A percentile compares a stretch with the other conserved stretches of the same genome.
These are phyloP conservation scores for Eilema depressum DNA, from an alignment of 2,888 invertebrate genomes.

Conservation along the genomic window DNA sequence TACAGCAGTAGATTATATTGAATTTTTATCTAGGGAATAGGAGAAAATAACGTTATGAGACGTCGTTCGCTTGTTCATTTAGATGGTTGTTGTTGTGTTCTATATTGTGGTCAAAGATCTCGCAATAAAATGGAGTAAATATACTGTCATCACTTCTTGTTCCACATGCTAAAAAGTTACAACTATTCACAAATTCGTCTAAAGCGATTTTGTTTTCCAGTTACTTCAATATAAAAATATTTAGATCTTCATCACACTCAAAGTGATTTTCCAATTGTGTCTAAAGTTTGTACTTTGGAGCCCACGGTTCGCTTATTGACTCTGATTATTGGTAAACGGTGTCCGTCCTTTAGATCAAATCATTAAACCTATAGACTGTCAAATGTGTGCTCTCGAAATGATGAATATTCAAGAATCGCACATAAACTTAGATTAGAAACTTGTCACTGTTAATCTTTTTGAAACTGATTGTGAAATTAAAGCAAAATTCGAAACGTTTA, in stretches of 20 bases:
- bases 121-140: too few species aligned
- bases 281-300: too few species aligned
- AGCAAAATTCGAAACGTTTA: background rate
- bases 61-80: too few species aligned
- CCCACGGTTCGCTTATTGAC: too few species aligned
- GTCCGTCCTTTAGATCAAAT: background rate
- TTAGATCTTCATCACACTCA: background rate
- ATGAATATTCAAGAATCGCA: background rate
- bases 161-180: too few species aligned
- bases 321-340: too few species aligned
- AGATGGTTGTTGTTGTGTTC: too few species aligned
- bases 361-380: background rate
- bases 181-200: background rate
- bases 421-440: background rate
- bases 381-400: background rate
- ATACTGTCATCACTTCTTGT: too few species aligned
- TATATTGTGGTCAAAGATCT: too few species aligned
- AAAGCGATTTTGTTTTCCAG: background rate
- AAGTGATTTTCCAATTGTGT: too few species aligned
- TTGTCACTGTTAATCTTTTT: background rate
- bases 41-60: background rate
- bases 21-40: background rate
- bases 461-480: too few species aligned
- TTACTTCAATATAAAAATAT: background rate
- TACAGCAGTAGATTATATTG: background rate